These are phyloP conservation scores for Phoxinus dragarum DNA, from an alignment of 2,797 vertebrate genomes.

Conservation along the genomic window DNA sequence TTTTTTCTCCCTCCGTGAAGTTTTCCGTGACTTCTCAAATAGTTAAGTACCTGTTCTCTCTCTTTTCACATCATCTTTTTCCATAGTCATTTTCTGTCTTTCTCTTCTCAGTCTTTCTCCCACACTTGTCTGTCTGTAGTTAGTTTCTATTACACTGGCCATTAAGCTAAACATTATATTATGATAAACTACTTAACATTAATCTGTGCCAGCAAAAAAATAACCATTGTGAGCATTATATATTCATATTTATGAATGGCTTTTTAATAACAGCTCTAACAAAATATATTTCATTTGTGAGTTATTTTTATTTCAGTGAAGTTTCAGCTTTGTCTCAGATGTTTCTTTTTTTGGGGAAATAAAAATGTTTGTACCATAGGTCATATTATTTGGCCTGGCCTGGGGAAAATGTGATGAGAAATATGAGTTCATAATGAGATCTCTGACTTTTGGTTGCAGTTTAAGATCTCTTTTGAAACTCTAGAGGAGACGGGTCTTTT, in stretches of 20 bases:
- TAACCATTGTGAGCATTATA: not conserved
- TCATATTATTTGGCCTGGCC: not conserved
- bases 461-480: not conserved
- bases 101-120: not conserved
- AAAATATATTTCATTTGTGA: not conserved
- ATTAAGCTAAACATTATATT: not conserved
- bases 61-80: constrained; percentile 49
- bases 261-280: not conserved
- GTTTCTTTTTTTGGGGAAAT: too few relatives aligned
- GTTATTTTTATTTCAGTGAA: not conserved
- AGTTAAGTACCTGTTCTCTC: constrained; percentile 32
- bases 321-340: not conserved
- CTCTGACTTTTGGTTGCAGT: not conserved
- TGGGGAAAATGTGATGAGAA: not conserved
- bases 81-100: not conserved
- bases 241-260: not conserved
- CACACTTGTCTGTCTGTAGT: not conserved
- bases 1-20: constrained; percentile 43
- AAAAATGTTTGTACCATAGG: not conserved
- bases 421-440: not conserved
- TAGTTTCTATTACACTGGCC: not conserved
- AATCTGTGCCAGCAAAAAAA: not conserved
- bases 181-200: too few relatives aligned
- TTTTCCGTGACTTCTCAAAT: constrained; percentile 45
- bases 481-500: not conserved